Evolutionary conservation across 2,888 invertebrate species (phyloP).

Genomic region (Andrena praecox): DNA sequence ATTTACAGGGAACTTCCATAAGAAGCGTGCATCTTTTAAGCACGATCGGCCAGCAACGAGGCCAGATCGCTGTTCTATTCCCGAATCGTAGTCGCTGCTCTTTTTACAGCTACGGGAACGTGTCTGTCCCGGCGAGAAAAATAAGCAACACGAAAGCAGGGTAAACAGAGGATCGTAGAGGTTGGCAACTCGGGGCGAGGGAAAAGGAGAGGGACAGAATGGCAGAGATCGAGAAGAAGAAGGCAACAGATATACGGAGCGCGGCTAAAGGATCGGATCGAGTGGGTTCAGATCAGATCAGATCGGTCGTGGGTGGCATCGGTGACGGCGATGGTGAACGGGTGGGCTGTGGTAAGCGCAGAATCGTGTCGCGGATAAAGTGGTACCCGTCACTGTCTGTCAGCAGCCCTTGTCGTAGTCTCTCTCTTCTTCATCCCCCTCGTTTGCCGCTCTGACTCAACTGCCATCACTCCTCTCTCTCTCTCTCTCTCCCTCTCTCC

Average conservation of each 20-base stretch:
- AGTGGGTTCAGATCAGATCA: constrained; percentile 77
- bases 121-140: constrained; percentile 48
- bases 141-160: constrained; percentile 56
- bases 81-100: constrained; percentile 48
- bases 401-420: constrained; percentile 75
- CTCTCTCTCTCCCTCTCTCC: constrained; percentile 23
- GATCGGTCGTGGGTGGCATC: constrained; percentile 76
- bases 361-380: constrained; percentile 84
- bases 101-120: constrained; percentile 22
- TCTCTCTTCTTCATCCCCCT: constrained; percentile 72
- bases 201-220: constrained; percentile 16
- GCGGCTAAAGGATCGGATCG: constrained; percentile 70
- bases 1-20: constrained; percentile 46
- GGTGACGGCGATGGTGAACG: constrained; percentile 77
- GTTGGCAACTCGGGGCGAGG: constrained; percentile 2
- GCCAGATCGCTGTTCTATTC: constrained; percentile 42
- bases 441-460: constrained; percentile 45
- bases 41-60: constrained; percentile 32
- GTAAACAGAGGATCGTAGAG: constrained; percentile 42
- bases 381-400: constrained; percentile 83
- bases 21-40: constrained; percentile 41
- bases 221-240: constrained; percentile 55
- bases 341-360: constrained; percentile 83
- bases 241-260: constrained; percentile 52
- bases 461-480: constrained; percentile 35